Evolutionary conservation across 2,888 invertebrate species (phyloP).

Genomic region (Pogonocherus hispidulus): DNA sequence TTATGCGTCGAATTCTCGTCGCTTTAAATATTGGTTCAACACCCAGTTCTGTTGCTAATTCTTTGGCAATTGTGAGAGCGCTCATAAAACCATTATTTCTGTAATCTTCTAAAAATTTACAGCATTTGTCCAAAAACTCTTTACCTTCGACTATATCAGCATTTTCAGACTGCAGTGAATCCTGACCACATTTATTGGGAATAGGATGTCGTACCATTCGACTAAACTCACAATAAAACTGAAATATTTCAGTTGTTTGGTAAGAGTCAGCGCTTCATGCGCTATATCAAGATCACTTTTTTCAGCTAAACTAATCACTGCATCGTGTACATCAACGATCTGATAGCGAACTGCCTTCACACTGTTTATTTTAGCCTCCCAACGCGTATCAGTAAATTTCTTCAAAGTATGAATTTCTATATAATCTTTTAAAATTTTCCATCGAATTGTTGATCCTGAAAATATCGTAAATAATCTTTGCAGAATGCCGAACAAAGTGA

Average conservation of each 20-base stretch:
- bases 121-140: slow-evolving; percentile 48
- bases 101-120: slow-evolving; percentile 44
- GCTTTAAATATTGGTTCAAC: slow-evolving; percentile 55
- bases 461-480: slow-evolving; percentile 50
- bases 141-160: slow-evolving; percentile 46
- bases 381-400: slow-evolving; percentile 55
- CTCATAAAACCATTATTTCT: slow-evolving; percentile 51
- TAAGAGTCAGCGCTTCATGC: slow-evolving; percentile 50
- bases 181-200: slow-evolving; percentile 54
- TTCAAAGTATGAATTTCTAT: slow-evolving; percentile 40
- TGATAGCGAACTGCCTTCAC: slow-evolving; percentile 51
- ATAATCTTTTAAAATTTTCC: slow-evolving; percentile 56
- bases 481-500: slow-evolving; percentile 59
- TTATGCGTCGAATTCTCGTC: slow-evolving; percentile 51
- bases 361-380: slow-evolving; percentile 51
- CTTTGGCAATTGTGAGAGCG: slow-evolving; percentile 49
- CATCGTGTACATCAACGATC: slow-evolving; percentile 56
- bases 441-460: slow-evolving; percentile 52
- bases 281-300: slow-evolving; percentile 38
- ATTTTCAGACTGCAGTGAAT: slow-evolving; percentile 45
- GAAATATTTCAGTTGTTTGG: slow-evolving; percentile 52
- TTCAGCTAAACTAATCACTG: slow-evolving; percentile 51
- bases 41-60: slow-evolving; percentile 54
- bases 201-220: slow-evolving; percentile 59
- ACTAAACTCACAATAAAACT: slow-evolving; percentile 50